Percentiles rank a stretch among this genome's conserved stretches.
These are phyloP conservation scores for Trididemnum clinides DNA, from an alignment of 23 tunicate genomes.

Conservation along the genomic window DNA sequence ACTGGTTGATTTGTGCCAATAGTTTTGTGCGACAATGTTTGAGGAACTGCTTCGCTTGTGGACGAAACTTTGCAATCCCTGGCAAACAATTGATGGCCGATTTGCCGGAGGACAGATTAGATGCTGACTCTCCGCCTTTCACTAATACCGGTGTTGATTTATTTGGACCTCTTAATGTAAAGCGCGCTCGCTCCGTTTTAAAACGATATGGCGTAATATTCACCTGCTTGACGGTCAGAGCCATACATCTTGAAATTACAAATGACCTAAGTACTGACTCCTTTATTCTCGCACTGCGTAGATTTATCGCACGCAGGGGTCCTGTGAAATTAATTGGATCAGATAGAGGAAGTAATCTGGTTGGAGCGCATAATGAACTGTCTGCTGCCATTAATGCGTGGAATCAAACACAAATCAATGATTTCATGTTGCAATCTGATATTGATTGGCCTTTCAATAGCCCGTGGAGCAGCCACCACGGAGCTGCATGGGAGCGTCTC, in stretches of 20 bases:
- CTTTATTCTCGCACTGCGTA: not conserved
- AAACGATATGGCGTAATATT: not conserved
- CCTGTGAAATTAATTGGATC: not conserved
- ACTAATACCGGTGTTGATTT: not conserved
- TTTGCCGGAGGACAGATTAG: not conserved
- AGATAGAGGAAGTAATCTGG: not conserved
- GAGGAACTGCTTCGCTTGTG: not conserved
- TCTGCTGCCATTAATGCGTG: not conserved
- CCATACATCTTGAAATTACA: not conserved
- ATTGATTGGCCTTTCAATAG: not conserved
- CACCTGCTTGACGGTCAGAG: not conserved
- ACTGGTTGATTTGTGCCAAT: not conserved
- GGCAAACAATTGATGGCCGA: constrained; percentile 7
- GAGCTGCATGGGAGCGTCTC: not conserved
- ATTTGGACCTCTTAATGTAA: not conserved
- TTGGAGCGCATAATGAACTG: not conserved
- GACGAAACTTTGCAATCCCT: not conserved
- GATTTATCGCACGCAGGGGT: not conserved
- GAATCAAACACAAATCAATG: not conserved
- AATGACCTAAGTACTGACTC: not conserved
- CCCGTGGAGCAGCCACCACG: not conserved
- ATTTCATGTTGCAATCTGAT: not conserved
- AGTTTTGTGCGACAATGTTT: not conserved
- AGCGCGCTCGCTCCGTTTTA: not conserved
- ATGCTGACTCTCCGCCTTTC: not conserved